Evolutionary conservation across 1,140 invertebrate genomes (phyloP), one percentile per base, ranked within the genome.

Genomic region (Zaprionus inermis): DNA sequence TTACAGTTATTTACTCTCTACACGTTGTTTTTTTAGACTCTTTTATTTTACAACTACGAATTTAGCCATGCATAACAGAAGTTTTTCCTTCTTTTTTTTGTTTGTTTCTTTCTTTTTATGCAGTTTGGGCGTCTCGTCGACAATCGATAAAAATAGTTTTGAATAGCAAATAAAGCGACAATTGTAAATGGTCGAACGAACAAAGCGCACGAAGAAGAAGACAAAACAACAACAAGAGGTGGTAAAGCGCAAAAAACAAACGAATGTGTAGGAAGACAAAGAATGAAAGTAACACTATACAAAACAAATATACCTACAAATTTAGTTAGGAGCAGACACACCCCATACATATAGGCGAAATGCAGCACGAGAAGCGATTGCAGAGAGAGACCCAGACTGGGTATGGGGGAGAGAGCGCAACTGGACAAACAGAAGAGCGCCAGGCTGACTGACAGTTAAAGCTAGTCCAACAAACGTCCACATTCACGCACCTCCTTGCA

Each of bases 141-240:
- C 67, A 83, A 83, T 88, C 83, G 83, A 83, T 86, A 56, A 63
- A 79, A 82, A 86, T 80, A 72, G 84, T 83, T 86, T 88, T 86
- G 79, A 88, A 80, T 83, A 72, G 76, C 76, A 80, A 86, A 88
- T 88, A 88, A 86, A 88, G 76, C 83, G 84, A 88, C 73, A 75
- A 89, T 86, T 83, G 73, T 70, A 67, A 55, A 81, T 72, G 78
- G 73, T 69, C 78, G 76, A 79, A 46, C 67, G 55, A 54, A 72
- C 81, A 72, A 70, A 70, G 68, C 54, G 16, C 60, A 46, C 10
- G 12, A 16, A 55, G 38, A 11, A 20, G 10, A 46, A 58, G 56
- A 57, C 74, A 44, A 41, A 65, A 52, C 54, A 20, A 30, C 58
- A 51, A 67, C 12, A 18, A 24, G 10, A 54, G 5, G 12, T 5